Conservation (phyloP, 2,888 invertebrate species). For the Cheiracanthium punctorium region DNA sequence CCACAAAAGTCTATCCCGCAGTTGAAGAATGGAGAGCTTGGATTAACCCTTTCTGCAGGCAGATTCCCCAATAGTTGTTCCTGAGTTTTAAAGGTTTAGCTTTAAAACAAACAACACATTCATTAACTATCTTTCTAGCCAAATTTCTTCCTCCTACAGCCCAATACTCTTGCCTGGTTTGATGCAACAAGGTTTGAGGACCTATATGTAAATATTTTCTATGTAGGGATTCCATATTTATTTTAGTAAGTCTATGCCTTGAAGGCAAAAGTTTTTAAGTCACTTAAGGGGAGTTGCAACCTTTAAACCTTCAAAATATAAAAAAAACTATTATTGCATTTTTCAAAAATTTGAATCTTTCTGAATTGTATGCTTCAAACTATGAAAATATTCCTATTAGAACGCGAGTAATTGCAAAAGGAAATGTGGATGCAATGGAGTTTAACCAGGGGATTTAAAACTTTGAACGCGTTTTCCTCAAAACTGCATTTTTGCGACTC, state of each 20-base stretch:
- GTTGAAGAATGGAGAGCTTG: slow-evolving; percentile 10
- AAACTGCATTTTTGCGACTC: no score
- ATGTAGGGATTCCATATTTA: neutral
- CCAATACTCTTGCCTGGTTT: neutral
- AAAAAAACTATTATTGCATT: no score
- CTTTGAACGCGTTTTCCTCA: no score
- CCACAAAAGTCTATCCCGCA: slow-evolving; percentile 38
- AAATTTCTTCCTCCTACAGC: neutral
- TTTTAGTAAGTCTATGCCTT: neutral
- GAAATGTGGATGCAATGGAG: no score
- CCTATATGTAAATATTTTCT: neutral
- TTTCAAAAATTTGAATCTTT: no score
- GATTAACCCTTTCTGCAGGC: slow-evolving; percentile 10
- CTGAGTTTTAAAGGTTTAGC: neutral
- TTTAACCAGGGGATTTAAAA: no score
- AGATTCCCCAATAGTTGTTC: slow-evolving; percentile 17
- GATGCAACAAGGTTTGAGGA: no score
- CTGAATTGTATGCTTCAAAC: no score
- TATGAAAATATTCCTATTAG: no score
- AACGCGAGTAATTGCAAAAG: no score
- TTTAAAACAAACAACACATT: slow-evolving; percentile 9
- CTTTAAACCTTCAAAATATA: no score
- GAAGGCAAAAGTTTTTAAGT: neutral
- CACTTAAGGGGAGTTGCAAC: no score
- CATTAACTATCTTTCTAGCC: neutral